Conservation (phyloP, 1,140 invertebrate genomes). For the Kradibia gibbosae region DNA sequence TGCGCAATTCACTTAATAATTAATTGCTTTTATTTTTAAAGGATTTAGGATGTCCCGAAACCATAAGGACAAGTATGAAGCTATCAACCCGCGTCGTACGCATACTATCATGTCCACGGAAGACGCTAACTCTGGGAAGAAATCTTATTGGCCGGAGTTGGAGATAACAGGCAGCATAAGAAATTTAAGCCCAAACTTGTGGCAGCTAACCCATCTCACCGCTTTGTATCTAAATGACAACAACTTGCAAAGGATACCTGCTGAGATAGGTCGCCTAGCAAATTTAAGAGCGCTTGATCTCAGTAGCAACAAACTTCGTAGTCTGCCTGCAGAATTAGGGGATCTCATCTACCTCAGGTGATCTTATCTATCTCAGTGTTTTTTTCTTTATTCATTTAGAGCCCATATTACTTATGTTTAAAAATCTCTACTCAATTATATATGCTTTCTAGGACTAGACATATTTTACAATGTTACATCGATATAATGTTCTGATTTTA, state of each 20-base stretch:
- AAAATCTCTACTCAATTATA: no score
- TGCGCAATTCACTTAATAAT: not conserved
- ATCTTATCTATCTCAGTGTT: constrained; percentile 27
- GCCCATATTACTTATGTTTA: not conserved
- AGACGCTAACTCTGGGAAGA: constrained; percentile 91
- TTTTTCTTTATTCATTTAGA: not conserved
- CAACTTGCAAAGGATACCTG: constrained; percentile 87
- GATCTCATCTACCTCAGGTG: constrained; percentile 93
- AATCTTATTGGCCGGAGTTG: constrained; percentile 86
- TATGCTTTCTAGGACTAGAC: no score
- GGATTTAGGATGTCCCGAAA: constrained; percentile 78
- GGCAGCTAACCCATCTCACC: constrained; percentile 92
- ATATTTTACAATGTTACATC: no score
- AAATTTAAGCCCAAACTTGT: constrained; percentile 92
- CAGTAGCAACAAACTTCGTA: constrained; percentile 94
- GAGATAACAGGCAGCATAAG: constrained; percentile 89
- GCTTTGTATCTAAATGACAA: constrained; percentile 97
- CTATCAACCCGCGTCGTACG: constrained; percentile 80
- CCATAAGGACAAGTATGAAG: constrained; percentile 82
- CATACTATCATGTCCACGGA: constrained; percentile 94
- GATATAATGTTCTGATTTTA: no score
- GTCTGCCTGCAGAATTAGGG: constrained; percentile 94
- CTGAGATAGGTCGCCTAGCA: constrained; percentile 87
- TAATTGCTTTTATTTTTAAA: constrained; percentile 54
- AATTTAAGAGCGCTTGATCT: constrained; percentile 92